Percentiles rank a stretch among this genome's conserved stretches.
Evolutionary conservation across 2,797 vertebrate genomes (phyloP).

Genomic region (Sebastes minor): DNA sequence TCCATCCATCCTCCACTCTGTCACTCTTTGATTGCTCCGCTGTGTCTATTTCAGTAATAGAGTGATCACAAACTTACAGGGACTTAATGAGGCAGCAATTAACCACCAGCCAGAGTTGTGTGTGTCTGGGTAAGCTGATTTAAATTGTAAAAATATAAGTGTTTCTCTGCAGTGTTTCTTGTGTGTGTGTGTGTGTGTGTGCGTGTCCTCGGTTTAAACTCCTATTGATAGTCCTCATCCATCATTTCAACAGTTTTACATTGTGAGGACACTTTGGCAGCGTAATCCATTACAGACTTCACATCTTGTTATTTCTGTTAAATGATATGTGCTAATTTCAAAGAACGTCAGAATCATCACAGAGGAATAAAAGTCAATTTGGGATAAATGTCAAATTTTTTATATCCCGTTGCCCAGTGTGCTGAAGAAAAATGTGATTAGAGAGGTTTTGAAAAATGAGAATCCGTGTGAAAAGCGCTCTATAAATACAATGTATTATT

Average conservation of each 20-base stretch:
- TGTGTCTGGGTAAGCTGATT: constrained; percentile 9
- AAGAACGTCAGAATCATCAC: neutral
- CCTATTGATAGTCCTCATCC: constrained; percentile 10
- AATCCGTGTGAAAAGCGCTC: neutral
- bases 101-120: constrained; percentile 34
- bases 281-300: constrained; percentile 18
- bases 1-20: neutral
- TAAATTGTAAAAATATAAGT: neutral
- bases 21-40: constrained; percentile 37
- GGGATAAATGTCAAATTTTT: neutral
- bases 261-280: constrained; percentile 1
- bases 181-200: neutral
- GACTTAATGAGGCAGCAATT: constrained; percentile 55
- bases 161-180: neutral
- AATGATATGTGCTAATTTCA: constrained; percentile 19
- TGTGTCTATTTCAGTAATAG: constrained; percentile 47
- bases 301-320: constrained; percentile 24
- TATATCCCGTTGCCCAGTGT: neutral
- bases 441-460: neutral
- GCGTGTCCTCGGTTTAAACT: neutral
- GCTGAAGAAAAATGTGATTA: neutral
- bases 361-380: neutral
- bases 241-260: constrained; percentile 36
- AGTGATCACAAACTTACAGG: constrained; percentile 33
- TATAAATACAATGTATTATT: too few relatives aligned